Percentiles rank a stretch among this genome's conserved stretches.
phyloP scores from a whole-genome alignment of 37 sponge, comb jelly and placozoan genomes.

The Beroe forskalii region DNA sequence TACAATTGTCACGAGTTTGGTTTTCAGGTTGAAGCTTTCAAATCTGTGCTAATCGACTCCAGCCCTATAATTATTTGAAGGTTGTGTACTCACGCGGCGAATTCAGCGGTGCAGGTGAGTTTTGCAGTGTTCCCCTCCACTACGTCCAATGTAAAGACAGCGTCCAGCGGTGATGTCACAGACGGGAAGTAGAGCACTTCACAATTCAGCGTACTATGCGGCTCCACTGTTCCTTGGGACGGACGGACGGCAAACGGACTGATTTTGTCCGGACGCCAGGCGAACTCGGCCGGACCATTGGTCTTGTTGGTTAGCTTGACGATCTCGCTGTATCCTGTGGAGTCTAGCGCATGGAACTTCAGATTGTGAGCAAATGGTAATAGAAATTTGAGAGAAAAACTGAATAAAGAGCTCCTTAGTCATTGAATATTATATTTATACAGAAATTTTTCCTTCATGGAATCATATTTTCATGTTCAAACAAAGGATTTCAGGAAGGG shows the following conservation, averaged over 20 bases:
- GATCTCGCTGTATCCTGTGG: constrained; percentile 58
- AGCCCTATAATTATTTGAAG: no score
- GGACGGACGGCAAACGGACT: constrained; percentile 54
- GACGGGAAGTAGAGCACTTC: constrained; percentile 73
- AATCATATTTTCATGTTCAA: no score
- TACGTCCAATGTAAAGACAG: constrained; percentile 68
- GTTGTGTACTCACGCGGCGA: constrained; percentile 57
- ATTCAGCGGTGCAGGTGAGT: constrained; percentile 34
- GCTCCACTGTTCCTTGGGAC: constrained; percentile 69
- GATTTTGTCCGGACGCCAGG: constrained; percentile 49
- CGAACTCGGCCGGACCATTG: constrained; percentile 48
- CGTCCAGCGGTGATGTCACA: constrained; percentile 63
- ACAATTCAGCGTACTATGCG: constrained; percentile 70
- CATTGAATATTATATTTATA: no score
- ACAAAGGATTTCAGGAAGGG: no score
- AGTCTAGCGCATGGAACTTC: background rate
- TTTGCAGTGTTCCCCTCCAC: constrained; percentile 61
- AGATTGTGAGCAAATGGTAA: no score
- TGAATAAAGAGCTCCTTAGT: no score
- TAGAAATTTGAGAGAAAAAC: no score
- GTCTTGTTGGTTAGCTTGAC: constrained; percentile 48
- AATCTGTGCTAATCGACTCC: no score
- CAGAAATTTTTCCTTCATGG: no score
- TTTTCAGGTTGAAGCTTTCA: no score
- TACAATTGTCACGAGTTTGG: no score